Conservation (phyloP, 2,113 vertebrate genomes). For the Murina feae region DNA sequence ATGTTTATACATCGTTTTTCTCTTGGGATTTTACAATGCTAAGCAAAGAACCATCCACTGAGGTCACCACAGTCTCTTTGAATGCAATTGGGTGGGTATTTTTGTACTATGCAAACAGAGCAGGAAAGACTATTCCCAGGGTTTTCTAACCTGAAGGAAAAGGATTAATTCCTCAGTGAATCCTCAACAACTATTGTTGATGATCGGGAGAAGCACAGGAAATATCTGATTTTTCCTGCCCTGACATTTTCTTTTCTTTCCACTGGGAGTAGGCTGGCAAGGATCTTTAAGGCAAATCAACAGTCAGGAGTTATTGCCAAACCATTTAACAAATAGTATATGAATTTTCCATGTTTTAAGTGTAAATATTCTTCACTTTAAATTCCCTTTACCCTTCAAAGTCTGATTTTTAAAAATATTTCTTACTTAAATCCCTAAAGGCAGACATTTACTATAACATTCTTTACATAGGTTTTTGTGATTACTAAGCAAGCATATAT, state of each 20-base stretch:
- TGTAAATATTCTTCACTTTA: conserved; percentile 43
- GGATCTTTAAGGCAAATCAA: conserved; percentile 24
- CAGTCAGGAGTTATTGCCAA: conserved; percentile 47
- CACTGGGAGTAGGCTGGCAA: background rate
- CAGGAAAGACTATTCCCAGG: background rate
- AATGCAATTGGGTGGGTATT: background rate
- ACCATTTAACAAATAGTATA: conserved; percentile 52
- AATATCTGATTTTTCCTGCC: conserved; percentile 27
- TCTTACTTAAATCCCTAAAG: conserved; percentile 10
- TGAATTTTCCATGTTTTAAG: conserved; percentile 41
- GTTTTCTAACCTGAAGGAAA: background rate
- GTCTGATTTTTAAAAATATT: background rate
- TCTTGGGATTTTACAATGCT: background rate
- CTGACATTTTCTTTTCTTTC: conserved; percentile 62
- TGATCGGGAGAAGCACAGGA: background rate
- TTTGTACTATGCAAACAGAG: background rate
- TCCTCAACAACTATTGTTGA: background rate
- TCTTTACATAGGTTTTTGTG: background rate
- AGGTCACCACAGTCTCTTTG: background rate
- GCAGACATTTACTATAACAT: conserved; percentile 22
- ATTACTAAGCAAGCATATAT: background rate
- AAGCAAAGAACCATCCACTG: background rate
- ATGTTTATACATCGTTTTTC: conserved; percentile 33
- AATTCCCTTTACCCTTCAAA: conserved; percentile 38
- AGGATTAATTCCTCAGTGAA: background rate